phyloP scores from a whole-genome alignment of 53 echinoderm and acorn worm genomes.

The Echinometra lucunter region DNA sequence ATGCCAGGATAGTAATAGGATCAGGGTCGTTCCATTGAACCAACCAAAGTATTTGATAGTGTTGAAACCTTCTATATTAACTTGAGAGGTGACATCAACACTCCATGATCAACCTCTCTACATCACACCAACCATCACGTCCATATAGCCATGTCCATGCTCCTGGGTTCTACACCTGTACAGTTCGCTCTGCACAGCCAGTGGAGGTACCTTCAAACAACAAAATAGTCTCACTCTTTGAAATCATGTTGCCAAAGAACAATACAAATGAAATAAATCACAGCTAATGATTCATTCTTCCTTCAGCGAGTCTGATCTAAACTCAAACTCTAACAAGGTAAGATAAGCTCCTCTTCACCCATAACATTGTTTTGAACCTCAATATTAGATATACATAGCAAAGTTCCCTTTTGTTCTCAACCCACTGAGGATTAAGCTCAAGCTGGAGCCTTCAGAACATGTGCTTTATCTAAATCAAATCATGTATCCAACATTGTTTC shows the following conservation, averaged over 20 bases:
- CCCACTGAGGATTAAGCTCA: too few relatives aligned
- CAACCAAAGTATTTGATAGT: constrained; percentile 90
- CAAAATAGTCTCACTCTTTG: background rate
- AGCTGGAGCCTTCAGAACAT: too few relatives aligned
- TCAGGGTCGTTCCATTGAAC: constrained; percentile 91
- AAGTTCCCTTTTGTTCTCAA: too few relatives aligned
- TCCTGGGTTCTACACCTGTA: constrained; percentile 93
- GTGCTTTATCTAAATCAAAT: too few relatives aligned
- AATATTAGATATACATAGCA: too few relatives aligned
- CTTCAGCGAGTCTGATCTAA: too few relatives aligned
- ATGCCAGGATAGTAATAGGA: constrained; percentile 78
- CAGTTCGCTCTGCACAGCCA: constrained; percentile 82
- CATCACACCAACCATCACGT: constrained; percentile 94
- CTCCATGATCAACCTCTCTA: constrained; percentile 92
- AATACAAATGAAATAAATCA: background rate
- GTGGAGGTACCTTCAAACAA: constrained; percentile 76
- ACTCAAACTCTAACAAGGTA: too few relatives aligned
- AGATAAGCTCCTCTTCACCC: too few relatives aligned
- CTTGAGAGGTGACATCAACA: constrained; percentile 78
- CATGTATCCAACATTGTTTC: too few relatives aligned
- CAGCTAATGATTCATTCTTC: background rate
- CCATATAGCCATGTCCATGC: constrained; percentile 97
- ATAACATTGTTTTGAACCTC: too few relatives aligned
- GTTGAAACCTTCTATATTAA: constrained; percentile 61
- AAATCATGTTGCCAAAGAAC: background rate